A percentile compares a stretch with the other conserved stretches of the same genome.
Evolutionary conservation across 2,888 invertebrate genomes (phyloP).

Genomic region (Phalera bucephala): DNA sequence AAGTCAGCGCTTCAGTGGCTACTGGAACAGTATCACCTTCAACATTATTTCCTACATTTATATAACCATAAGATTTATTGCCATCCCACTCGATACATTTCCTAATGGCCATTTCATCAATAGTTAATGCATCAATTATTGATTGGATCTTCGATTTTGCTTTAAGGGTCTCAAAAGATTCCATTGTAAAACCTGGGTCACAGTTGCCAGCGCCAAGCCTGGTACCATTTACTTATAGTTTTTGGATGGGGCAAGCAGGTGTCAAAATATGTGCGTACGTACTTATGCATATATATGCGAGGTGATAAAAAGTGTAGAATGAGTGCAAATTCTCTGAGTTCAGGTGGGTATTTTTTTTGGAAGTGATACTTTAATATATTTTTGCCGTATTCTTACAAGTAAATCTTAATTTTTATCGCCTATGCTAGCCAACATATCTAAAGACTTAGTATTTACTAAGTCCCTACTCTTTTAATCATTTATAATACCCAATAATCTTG

Average conservation of each 20-base stretch:
- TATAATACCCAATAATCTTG: not conserved
- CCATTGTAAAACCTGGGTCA: not conserved
- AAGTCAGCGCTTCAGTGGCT: slow-evolving; percentile 10
- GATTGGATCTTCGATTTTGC: not conserved
- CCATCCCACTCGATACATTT: not conserved
- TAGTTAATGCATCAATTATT: not conserved
- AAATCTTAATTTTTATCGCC: slow-evolving; percentile 1
- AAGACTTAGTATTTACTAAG: not conserved
- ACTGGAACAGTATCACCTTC: slow-evolving; percentile 5
- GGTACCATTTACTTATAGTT: not conserved
- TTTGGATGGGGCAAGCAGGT: slow-evolving; percentile 7
- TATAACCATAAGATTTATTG: not conserved
- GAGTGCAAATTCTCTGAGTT: slow-evolving; percentile 6
- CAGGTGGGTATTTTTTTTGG: slow-evolving; percentile 1
- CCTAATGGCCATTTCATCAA: not conserved
- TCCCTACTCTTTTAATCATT: not conserved
- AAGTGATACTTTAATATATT: not conserved
- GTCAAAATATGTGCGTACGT: slow-evolving; percentile 6
- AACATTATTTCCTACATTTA: slow-evolving; percentile 5
- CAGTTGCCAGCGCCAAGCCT: not conserved
- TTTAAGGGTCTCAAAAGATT: not conserved
- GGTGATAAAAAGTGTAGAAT: slow-evolving; percentile 9
- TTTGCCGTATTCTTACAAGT: not conserved
- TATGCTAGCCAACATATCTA: not conserved
- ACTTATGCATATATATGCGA: slow-evolving; percentile 7